Evolutionary conservation across 1,140 invertebrate species (phyloP), one percentile per base, ranked within the genome.

Genomic region (Rhyacophila brunnea): DNA sequence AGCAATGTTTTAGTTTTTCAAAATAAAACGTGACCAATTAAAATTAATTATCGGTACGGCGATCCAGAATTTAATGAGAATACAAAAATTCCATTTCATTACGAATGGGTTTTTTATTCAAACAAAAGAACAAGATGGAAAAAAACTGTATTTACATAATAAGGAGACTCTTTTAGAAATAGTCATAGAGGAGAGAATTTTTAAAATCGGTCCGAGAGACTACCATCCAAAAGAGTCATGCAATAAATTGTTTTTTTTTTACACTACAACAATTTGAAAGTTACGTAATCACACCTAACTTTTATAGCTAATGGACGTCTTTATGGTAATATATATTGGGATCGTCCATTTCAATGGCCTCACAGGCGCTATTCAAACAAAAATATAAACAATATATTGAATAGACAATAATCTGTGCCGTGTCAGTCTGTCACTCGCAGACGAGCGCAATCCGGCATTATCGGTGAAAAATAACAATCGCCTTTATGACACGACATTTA

Each of bases 301-400:
- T 55, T 53, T 56, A 53, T 58, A 57, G 35, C 53, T 64, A 64
- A 57, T 65, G 63, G 63, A 65, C 63, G 63, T 65, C 63, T 65
- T 60, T 65, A 48, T 65, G 63, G 63, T 65, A 65, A 65, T 54
- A 65, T 61, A 65, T 65, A 65, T 65, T 65, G 50, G 58, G 63
- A 65, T 44, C 40, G 63, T 65, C 63, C 63, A 58, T 61, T 59
- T 58, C 23, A 20, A 52, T 51, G 44, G 63, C 63, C 63, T 61
- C 58, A 43, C 14, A 58, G 63, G 58, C 63, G 47, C 48, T 51
- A 60, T 50, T 60, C 57, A 56, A 53, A 54, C 52, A 57, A 53
- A 43, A 54, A 55, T 57, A 36, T 9, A 65, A 65, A 58, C 42
- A 57, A 60, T 52, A 60, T 45, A 42, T 44, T 50, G 6, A 28